Percentiles rank a stretch among this genome's conserved stretches.
phyloP scores from a whole-genome alignment of 2,113 vertebrate species.

The Manacus vitellinus region DNA sequence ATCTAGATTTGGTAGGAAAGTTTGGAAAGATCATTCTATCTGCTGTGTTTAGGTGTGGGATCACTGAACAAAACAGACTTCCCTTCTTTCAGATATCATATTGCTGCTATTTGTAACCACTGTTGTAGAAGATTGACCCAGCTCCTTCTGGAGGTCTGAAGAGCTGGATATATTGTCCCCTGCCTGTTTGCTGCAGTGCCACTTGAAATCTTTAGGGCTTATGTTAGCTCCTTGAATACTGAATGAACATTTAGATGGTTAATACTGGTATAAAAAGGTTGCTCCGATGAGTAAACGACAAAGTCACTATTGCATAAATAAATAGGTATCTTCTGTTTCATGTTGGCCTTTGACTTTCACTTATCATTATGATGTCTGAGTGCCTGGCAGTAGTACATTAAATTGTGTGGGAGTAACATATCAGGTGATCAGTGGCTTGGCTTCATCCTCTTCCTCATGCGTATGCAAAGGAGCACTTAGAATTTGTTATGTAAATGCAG shows the following conservation, averaged over 20 bases:
- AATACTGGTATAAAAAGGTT: not conserved
- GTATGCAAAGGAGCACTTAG: not conserved
- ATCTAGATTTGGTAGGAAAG: not conserved
- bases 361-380: not conserved
- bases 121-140: not conserved
- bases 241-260: not conserved
- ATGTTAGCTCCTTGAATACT: not conserved
- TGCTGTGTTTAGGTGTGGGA: not conserved
- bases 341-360: not conserved
- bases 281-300: not conserved
- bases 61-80: not conserved
- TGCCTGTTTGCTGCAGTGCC: not conserved
- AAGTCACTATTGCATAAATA: not conserved
- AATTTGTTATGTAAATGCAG: not conserved
- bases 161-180: not conserved
- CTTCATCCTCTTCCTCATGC: not conserved
- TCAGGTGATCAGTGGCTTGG: not conserved
- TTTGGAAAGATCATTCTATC: not conserved
- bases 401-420: not conserved
- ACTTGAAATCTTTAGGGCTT: not conserved
- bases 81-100: not conserved
- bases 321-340: not conserved
- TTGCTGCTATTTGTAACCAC: not conserved
- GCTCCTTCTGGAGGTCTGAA: not conserved
- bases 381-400: not conserved